Percentiles rank a stretch among this genome's conserved stretches.
phyloP scores from a whole-genome alignment of 1,140 invertebrate genomes.

The Portunus trituberculatus region DNA sequence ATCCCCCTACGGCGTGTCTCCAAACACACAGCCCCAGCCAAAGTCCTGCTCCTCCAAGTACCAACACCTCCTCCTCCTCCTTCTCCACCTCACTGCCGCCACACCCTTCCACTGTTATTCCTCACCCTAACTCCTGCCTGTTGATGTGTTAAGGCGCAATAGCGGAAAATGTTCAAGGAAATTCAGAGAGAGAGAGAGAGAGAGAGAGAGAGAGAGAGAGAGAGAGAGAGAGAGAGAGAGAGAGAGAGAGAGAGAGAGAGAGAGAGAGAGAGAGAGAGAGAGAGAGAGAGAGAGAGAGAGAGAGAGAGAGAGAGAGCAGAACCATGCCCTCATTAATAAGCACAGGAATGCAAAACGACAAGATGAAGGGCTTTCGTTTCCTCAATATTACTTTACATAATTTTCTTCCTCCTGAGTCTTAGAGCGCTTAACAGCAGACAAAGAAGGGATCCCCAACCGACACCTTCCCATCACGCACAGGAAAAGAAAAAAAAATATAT shows the following conservation, averaged over 20 bases:
- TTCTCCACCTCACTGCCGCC: not conserved
- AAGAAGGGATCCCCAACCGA: no score
- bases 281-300: constrained; percentile 35
- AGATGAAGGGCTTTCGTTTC: not conserved
- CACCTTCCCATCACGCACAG: no score
- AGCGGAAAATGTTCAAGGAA: not conserved
- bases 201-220: constrained; percentile 15
- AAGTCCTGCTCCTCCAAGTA: not conserved
- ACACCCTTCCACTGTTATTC: not conserved
- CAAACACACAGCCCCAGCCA: not conserved
- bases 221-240: not conserved
- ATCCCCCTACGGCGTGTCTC: not conserved
- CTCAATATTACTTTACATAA: no score
- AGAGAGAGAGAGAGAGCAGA: not conserved
- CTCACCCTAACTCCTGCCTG: not conserved
- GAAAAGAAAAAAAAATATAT: no score
- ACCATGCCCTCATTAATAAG: not conserved
- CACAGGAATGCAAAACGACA: no score
- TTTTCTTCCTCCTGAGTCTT: no score
- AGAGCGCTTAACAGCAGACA: no score
- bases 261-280: constrained; percentile 35
- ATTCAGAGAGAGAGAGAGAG: constrained; percentile 43
- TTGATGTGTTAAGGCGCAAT: not conserved
- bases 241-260: not conserved
- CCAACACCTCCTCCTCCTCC: constrained; percentile 21